These are phyloP conservation scores for Bucorvus abyssinicus DNA, from an alignment of 2,797 vertebrate species.

Conservation along the genomic window DNA sequence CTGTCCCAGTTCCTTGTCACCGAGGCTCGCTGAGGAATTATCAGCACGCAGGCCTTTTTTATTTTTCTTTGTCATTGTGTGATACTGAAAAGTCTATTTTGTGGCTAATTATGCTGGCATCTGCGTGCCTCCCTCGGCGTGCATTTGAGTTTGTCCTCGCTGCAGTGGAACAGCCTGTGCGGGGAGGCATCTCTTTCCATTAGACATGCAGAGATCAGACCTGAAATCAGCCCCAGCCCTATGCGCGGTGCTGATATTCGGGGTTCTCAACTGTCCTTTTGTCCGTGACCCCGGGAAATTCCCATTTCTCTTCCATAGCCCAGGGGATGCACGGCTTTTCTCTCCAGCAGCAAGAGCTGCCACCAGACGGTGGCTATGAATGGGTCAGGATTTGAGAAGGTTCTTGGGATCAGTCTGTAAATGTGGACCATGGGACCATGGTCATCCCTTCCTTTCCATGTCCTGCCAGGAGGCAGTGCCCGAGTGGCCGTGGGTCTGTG, in stretches of 20 bases:
- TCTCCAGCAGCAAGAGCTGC: neutral
- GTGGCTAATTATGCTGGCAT: conserved; percentile 60
- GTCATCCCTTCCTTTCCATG: neutral
- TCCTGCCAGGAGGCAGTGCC: neutral
- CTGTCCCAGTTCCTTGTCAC: conserved; percentile 55
- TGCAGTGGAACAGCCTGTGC: neutral
- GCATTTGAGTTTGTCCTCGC: neutral
- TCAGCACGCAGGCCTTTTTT: neutral
- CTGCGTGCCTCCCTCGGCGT: conserved; percentile 10
- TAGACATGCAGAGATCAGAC: conserved; percentile 12
- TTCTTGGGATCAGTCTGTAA: neutral
- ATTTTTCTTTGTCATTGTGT: conserved; percentile 36
- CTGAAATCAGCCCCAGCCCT: neutral
- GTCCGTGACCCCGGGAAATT: neutral
- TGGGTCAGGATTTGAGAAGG: neutral
- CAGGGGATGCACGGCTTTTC: neutral
- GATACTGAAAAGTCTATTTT: conserved; percentile 45
- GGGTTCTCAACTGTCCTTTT: neutral
- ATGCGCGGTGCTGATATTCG: neutral
- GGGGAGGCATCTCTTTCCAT: neutral
- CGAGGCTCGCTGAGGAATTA: neutral
- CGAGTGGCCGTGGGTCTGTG: neutral
- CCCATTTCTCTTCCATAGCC: neutral
- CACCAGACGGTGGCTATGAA: neutral
- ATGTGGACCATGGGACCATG: rapidly evolving